Conservation (phyloP, 2,797 vertebrate species). For the Hephaestus fuliginosus region DNA sequence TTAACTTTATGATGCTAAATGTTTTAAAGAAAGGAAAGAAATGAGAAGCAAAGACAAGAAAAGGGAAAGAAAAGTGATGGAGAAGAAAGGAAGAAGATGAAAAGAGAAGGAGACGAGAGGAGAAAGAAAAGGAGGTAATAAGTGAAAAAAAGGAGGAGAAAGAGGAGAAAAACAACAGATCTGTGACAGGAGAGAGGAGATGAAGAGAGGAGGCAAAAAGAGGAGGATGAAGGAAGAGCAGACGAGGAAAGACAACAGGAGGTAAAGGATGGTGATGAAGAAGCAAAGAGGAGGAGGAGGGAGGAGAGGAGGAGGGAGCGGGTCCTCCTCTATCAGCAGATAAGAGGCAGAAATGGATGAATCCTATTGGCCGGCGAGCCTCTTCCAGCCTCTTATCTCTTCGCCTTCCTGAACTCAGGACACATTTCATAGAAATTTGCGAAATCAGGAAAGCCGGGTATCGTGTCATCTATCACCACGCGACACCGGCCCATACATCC, state of each 20-base stretch:
- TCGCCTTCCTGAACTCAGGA: constrained; percentile 73
- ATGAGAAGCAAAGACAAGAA: not conserved
- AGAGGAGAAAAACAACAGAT: constrained; percentile 33
- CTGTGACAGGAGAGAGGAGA: constrained; percentile 18
- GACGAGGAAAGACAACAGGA: constrained; percentile 17
- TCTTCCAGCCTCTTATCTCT: constrained; percentile 79
- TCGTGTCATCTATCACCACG: constrained; percentile 73
- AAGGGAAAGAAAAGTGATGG: not conserved
- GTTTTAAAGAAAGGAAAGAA: not conserved
- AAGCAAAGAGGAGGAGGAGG: constrained; percentile 25
- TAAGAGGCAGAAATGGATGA: constrained; percentile 85
- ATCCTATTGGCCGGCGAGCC: constrained; percentile 72
- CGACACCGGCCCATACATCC: constrained; percentile 61
- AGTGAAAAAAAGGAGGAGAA: constrained; percentile 14
- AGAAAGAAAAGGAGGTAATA: not conserved
- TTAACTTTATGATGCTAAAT: not conserved
- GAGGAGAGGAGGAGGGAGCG: constrained; percentile 29
- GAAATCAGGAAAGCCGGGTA: constrained; percentile 78
- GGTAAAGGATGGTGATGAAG: constrained; percentile 50
- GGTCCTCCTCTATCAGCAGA: constrained; percentile 78
- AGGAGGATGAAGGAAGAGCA: constrained; percentile 22
- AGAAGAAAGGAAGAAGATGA: not conserved
- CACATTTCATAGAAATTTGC: constrained; percentile 85
- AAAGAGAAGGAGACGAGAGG: not conserved
- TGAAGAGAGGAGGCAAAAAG: constrained; percentile 27